Conservation (phyloP, 30 jellyfish, hydroid and myxozoan genomes). For the Cassiopea xamachana region DNA sequence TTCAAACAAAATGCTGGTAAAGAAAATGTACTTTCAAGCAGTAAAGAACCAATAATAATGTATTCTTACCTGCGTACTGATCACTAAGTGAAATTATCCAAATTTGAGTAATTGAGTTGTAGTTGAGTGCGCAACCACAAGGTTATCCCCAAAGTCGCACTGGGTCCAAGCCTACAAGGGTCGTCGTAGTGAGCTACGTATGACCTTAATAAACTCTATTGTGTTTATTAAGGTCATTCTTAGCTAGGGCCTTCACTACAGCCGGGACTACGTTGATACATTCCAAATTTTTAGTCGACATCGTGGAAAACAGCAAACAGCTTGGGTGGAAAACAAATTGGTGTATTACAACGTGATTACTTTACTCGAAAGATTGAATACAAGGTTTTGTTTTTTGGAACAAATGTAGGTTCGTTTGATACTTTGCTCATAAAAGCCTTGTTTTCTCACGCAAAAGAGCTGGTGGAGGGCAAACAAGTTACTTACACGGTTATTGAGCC, state of each 20-base stretch:
- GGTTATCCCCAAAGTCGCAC: too few species aligned
- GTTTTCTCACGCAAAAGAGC: neutral
- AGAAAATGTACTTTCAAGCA: too few species aligned
- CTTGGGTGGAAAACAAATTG: neutral
- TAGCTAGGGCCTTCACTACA: neutral
- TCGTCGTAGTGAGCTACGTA: too few species aligned
- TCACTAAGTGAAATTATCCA: too few species aligned
- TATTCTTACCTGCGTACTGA: too few species aligned
- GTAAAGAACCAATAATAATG: too few species aligned
- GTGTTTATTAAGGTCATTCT: too few species aligned
- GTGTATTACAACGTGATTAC: neutral
- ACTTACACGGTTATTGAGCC: slow-evolving; percentile 27
- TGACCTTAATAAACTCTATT: too few species aligned
- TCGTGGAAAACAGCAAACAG: neutral
- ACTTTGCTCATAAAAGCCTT: slow-evolving; percentile 1
- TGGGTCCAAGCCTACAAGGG: too few species aligned
- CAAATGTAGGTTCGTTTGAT: slow-evolving; percentile 14
- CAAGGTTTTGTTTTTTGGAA: neutral
- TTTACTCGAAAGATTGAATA: neutral
- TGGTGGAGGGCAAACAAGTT: neutral
- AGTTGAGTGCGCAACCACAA: too few species aligned
- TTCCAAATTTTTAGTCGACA: neutral
- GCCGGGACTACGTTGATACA: neutral
- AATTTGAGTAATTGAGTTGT: too few species aligned
- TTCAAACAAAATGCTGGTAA: too few species aligned